Evolutionary conservation across 2,888 invertebrate genomes (phyloP), one percentile per base, ranked within the genome.

Genomic region (Orgyia antiqua): DNA sequence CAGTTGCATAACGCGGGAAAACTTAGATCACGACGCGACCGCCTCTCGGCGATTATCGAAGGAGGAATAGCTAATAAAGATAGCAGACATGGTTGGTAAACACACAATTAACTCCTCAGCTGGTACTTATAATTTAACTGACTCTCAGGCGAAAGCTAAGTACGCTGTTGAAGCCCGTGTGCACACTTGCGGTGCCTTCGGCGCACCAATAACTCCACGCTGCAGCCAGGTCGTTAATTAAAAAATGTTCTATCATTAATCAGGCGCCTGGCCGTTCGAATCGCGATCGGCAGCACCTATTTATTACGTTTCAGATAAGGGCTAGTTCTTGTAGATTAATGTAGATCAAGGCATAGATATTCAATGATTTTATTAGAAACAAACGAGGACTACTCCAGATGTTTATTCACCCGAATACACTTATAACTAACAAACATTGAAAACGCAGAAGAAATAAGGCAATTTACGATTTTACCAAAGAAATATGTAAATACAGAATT

Each of bases 201-300:
- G 48, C 50, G 47, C 42, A 51, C 57, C 63, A 60, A 62, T 66
- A 68, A 64, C 49, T 57, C 55, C 53, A 36, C 27, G 42, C 36
- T 44, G 43, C 45, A 42, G 42, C 38, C 30, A 39, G 48, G 45
- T 67, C 65, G 64, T 74, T 71, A 75, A 77, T 76, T 74, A 76
- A 74, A 71, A 76, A 74, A 61, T 63, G 59, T 58, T 56, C 39
- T 51, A 57, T 66, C 73, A 72, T 77, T 75, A 69, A 77, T 76
- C 72, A 69, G 62, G 55, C 52, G 58, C 56, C 54, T 43, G 43
- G 49, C 46, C 53, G 58, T 45, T 62, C 38, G 55, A 67, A 68
- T 70, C 63, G 60, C 68, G 63, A 73, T 70, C 66, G 43, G 55
- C 53, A 52, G 57, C 45, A 40, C 45, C 59, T 62, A 76, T 76